Evolutionary conservation across 2,888 invertebrate genomes (phyloP), one percentile per base, ranked within the genome.

Genomic region (Cheilosia pagana): DNA sequence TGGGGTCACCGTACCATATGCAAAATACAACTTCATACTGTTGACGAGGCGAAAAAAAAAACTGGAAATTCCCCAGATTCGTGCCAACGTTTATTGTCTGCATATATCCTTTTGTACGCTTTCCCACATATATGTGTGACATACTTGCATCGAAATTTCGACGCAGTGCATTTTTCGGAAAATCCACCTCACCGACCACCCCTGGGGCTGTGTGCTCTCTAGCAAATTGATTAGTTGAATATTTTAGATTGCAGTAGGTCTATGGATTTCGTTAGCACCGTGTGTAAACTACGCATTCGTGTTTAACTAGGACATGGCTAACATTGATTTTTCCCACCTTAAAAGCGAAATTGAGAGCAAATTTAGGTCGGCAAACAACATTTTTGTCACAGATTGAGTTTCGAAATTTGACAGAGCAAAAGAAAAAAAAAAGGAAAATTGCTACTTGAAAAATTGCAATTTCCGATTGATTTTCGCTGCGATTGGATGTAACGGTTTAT

Each of bases 201-300:
- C 71, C 55, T 41, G 3, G 31, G 53, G 31, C 68, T 60, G 45
- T 50, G 53, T 71, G 35, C 55, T 81, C 81, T 50, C 75, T 65
- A 70, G 76, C 81, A 85, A 85, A 85, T 85, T 81, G 85, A 85
- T 85, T 85, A 85, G 85, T 81, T 85, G 85, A 85, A 85, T 85
- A 85, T 85, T 81, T 85, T 81, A 85, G 81, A 85, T 71, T 75
- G 81, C 75, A 65, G 75, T 59, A 45, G 48, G 52, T 53, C 65
- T 48, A 19, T 53, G 14, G 28, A 21, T 45, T 19, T 59, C 28
- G 59, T 31, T 53, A n/a, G 14, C 39, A 14, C 67, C 25, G 50
- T 72, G 76, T 65, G 67, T 68, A 71, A 59, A 65, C 45, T 72
- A 83, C 79, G 83, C 83, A 65, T 83, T 59, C 52, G 35, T 65